phyloP scores from a whole-genome alignment of 2,888 invertebrate species.

The Eupeodes latifasciatus region DNA sequence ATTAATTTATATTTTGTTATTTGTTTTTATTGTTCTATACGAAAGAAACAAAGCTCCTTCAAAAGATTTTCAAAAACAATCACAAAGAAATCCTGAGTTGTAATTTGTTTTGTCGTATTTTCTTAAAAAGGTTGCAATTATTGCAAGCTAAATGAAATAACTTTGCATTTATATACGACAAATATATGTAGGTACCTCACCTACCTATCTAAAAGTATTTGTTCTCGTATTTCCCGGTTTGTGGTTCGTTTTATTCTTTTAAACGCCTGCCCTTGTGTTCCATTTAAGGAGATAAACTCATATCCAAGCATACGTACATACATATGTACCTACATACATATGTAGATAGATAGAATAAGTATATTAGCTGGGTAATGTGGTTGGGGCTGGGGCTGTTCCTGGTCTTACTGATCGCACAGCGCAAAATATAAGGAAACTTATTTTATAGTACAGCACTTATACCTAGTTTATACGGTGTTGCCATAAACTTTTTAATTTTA shows the following conservation, averaged over 20 bases:
- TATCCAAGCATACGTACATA: neutral
- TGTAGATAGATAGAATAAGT: neutral
- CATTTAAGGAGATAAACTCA: constrained; percentile 39
- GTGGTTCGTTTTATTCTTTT: constrained; percentile 30
- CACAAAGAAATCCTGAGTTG: constrained; percentile 17
- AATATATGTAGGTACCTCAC: neutral
- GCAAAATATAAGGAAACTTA: constrained; percentile 32
- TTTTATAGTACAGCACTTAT: constrained; percentile 50
- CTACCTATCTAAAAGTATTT: neutral
- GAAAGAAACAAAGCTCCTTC: neutral
- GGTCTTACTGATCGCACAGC: constrained; percentile 33
- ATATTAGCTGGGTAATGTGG: neutral
- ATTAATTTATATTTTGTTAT: too few species aligned
- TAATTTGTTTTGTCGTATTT: neutral
- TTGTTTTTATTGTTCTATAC: neutral
- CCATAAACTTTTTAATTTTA: neutral
- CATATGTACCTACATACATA: too few species aligned
- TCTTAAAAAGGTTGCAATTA: neutral
- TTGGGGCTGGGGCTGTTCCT: neutral
- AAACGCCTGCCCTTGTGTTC: constrained; percentile 28
- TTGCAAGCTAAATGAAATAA: constrained; percentile 13
- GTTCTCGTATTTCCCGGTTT: constrained; percentile 47
- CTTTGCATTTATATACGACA: neutral
- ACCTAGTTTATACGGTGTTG: neutral
- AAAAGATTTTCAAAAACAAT: neutral